Conservation (phyloP, 2,797 vertebrate genomes). For the Ibycter americanus region DNA sequence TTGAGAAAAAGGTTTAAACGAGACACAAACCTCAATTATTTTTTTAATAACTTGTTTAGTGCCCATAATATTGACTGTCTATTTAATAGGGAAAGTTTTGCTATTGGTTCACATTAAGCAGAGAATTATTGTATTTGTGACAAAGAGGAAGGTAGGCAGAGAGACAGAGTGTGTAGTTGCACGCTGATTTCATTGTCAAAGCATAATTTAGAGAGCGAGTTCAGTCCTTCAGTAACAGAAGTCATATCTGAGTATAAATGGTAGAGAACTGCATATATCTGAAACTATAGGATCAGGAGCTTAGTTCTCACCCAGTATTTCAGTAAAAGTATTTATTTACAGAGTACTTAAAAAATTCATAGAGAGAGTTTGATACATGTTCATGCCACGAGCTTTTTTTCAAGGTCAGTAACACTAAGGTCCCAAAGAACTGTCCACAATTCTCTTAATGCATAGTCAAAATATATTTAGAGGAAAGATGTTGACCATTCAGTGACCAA, state of each 20-base stretch:
- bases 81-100: background rate
- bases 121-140: background rate
- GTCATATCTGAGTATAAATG: background rate
- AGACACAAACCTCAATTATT: background rate
- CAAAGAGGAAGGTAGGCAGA: background rate
- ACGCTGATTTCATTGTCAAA: background rate
- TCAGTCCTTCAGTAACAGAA: background rate
- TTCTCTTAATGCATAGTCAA: background rate
- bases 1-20: background rate
- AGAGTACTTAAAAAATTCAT: background rate
- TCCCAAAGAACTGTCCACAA: background rate
- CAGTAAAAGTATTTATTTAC: background rate
- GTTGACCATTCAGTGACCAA: background rate
- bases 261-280: background rate
- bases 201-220: background rate
- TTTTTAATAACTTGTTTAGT: background rate
- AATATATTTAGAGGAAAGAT: background rate
- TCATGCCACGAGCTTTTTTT: background rate
- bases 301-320: background rate
- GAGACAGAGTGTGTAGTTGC: background rate
- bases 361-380: background rate
- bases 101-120: background rate
- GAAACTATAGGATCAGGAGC: background rate
- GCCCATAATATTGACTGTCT: background rate
- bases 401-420: background rate